A percentile compares a stretch with the other conserved stretches of the same genome.
These are phyloP conservation scores for Gisinianus flammeolus DNA, from an alignment of 2,888 invertebrate species.

Conservation along the genomic window DNA sequence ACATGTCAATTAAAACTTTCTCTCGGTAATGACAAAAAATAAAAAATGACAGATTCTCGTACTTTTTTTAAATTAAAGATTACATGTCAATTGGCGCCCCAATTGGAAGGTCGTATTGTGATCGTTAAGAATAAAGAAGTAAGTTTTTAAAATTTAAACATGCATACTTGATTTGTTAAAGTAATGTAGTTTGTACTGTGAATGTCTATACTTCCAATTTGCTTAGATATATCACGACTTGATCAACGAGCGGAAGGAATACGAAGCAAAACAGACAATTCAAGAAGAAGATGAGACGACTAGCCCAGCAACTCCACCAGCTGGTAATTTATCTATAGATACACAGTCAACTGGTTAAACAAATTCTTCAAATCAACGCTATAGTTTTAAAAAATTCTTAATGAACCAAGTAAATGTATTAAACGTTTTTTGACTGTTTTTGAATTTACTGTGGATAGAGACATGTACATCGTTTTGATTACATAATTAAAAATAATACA, in stretches of 20 bases:
- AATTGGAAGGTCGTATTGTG: conserved; percentile 80
- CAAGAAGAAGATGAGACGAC: conserved; percentile 58
- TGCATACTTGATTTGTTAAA: too few species aligned
- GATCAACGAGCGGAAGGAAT: conserved; percentile 56
- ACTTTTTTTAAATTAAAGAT: too few species aligned
- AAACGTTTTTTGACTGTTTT: too few species aligned
- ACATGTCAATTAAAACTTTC: too few species aligned
- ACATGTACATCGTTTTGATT: too few species aligned
- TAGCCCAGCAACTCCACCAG: conserved; percentile 52
- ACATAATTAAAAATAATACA: too few species aligned
- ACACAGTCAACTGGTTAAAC: neutral
- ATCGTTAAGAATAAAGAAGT: conserved; percentile 76
- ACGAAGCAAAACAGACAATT: conserved; percentile 56
- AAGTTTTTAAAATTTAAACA: conserved; percentile 55
- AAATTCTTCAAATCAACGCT: too few species aligned
- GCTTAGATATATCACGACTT: conserved; percentile 52
- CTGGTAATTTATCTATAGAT: conserved; percentile 50
- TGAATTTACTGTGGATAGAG: too few species aligned
- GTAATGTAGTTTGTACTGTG: neutral
- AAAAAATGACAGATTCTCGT: too few species aligned
- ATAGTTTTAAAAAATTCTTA: too few species aligned
- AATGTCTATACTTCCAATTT: neutral
- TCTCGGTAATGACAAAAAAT: too few species aligned
- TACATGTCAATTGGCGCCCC: conserved; percentile 80
- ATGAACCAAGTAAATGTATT: too few species aligned